phyloP scores from a whole-genome alignment of 2,797 vertebrate species.

The Gephyroberyx darwinii region DNA sequence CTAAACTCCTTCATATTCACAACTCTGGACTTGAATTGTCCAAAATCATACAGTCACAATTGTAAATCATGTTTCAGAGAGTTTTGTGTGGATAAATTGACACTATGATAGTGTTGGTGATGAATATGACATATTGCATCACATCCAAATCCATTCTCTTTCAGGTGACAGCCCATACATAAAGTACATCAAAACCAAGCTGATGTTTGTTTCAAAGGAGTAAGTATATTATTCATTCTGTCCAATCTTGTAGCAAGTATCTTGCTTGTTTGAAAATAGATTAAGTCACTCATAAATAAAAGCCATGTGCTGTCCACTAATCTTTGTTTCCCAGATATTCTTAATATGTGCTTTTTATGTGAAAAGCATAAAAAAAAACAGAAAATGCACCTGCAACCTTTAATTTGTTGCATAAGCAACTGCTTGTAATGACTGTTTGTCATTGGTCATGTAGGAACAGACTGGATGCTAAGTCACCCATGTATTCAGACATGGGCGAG shows the following conservation, averaged over 20 bases:
- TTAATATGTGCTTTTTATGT: neutral
- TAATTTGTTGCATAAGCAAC: conserved; percentile 30
- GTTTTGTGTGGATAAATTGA: no score
- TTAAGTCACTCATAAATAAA: neutral
- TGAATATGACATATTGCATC: conserved; percentile 3
- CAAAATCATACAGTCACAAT: no score
- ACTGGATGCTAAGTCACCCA: conserved; percentile 67
- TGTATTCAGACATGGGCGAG: conserved; percentile 67
- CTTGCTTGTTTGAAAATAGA: conserved; percentile 5
- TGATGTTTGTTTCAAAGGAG: conserved; percentile 83
- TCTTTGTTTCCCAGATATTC: neutral
- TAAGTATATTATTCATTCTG: conserved; percentile 69
- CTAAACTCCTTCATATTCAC: no score
- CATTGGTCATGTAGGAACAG: conserved; percentile 82
- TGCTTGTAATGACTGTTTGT: conserved; percentile 76
- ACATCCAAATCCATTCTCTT: conserved; percentile 51
- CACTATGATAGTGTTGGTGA: neutral
- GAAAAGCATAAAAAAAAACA: conserved; percentile 3
- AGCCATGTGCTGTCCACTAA: accelerated
- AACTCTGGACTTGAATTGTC: no score
- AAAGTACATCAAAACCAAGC: conserved; percentile 83
- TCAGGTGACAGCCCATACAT: conserved; percentile 78
- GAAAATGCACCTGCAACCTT: conserved; percentile 9
- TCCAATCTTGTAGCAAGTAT: conserved; percentile 9
- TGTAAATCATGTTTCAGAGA: no score